A percentile compares a stretch with the other conserved stretches of the same genome.
These are phyloP conservation scores for Dicentrarchus labrax DNA, from an alignment of 2,113 vertebrate species.

Conservation along the genomic window DNA sequence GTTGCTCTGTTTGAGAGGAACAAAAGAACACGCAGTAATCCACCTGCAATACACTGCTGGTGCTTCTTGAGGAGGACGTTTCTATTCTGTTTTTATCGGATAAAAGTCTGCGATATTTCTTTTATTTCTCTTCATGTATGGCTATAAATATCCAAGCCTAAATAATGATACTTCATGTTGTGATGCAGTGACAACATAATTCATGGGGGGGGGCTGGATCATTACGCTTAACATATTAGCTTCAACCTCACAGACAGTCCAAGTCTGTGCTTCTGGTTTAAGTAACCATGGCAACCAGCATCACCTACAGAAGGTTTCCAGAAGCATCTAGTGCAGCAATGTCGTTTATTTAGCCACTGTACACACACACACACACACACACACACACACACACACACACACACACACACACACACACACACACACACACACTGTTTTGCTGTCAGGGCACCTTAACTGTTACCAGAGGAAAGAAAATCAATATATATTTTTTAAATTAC, in stretches of 20 bases:
- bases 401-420: slow-evolving; percentile 6
- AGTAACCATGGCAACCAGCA: slow-evolving; percentile 79
- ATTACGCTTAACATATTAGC: slow-evolving; percentile 55
- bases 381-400: slow-evolving; percentile 2
- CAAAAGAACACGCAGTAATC: slow-evolving; percentile 53
- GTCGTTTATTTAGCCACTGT: slow-evolving; percentile 25
- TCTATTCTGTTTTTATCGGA: background rate
- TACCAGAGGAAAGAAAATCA: background rate
- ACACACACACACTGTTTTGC: background rate
- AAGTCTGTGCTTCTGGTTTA: slow-evolving; percentile 45
- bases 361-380: background rate
- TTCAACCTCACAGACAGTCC: slow-evolving; percentile 39
- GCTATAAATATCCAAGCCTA: background rate
- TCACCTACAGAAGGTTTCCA: slow-evolving; percentile 67
- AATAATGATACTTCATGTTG: background rate
- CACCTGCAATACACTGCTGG: slow-evolving; percentile 18
- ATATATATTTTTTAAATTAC: no score
- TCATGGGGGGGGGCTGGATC: slow-evolving; percentile 23
- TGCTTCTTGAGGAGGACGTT: slow-evolving; percentile 14
- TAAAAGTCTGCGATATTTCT: background rate
- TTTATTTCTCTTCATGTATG: background rate
- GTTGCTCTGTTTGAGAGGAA: slow-evolving; percentile 56
- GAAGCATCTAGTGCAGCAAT: slow-evolving; percentile 33
- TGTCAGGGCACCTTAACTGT: no score
- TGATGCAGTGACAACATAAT: slow-evolving; percentile 11